Conservation (phyloP, 2,113 vertebrate species). For the Noturus placidus region DNA sequence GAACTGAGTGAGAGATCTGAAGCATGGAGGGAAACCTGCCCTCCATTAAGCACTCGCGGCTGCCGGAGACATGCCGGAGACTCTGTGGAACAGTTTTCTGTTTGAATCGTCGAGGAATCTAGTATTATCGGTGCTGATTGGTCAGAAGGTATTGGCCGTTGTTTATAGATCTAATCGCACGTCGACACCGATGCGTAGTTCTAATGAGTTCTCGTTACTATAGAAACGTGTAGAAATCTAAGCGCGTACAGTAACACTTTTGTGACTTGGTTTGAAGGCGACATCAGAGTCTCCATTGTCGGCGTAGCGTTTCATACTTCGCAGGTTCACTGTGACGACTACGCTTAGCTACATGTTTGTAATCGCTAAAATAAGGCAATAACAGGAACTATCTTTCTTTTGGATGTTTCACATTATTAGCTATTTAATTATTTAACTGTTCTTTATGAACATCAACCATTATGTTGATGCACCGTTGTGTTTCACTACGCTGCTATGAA, state of each 20-base stretch:
- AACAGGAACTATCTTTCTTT: not conserved
- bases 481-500: not conserved
- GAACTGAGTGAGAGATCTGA: not conserved
- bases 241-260: not conserved
- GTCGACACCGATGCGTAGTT: not conserved
- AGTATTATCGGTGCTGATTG: not conserved
- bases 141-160: not conserved
- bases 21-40: not conserved
- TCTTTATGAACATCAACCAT: not conserved
- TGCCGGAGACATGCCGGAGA: no score
- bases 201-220: not conserved
- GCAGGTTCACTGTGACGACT: no score
- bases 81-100: not conserved
- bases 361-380: not conserved
- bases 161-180: no score
- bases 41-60: not conserved
- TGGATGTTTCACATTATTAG: not conserved
- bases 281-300: not conserved
- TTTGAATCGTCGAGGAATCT: not conserved
- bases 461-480: not conserved
- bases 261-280: no score
- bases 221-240: not conserved
- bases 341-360: no score
- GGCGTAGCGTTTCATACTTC: not conserved
- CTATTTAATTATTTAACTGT: no score